Evolutionary conservation across 2,113 vertebrate species (phyloP).

Genomic region (Lanius collurio): DNA sequence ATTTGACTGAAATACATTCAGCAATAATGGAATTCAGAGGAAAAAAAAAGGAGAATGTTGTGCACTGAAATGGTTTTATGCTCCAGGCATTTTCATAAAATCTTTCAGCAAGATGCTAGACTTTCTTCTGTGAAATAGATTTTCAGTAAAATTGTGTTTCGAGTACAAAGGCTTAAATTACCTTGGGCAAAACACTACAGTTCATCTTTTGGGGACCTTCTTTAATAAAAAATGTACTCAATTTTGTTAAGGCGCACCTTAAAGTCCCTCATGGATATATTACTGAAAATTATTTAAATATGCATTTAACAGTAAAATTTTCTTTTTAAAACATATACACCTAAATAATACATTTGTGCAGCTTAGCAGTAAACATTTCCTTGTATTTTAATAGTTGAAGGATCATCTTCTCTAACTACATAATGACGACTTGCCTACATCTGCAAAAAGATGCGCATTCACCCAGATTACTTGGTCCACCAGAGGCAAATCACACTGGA

Average conservation of each 20-base stretch:
- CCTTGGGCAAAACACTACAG: background rate
- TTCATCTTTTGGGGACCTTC: background rate
- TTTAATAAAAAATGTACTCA: background rate
- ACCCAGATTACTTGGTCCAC: background rate
- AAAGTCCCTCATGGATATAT: background rate
- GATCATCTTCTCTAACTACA: background rate
- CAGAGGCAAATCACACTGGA: background rate
- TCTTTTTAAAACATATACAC: background rate
- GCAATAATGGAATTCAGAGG: conserved; percentile 19
- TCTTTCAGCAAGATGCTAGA: conserved; percentile 14
- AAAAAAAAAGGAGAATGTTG: background rate
- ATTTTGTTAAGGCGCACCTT: background rate
- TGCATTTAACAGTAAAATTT: background rate
- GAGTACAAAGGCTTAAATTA: conserved; percentile 5
- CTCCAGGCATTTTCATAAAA: conserved; percentile 28
- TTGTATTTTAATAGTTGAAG: background rate
- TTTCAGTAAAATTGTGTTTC: conserved; percentile 34
- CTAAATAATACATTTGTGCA: background rate
- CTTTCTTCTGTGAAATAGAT: background rate
- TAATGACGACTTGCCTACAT: background rate
- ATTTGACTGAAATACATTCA: conserved; percentile 17
- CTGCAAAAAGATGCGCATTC: background rate
- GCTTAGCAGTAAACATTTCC: background rate
- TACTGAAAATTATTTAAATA: background rate
- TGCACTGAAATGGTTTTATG: conserved; percentile 19